Base-by-base conservation (phyloP, 35 echinoderm and acorn worm species). In the Hemicentrotus pulcherrimus region DNA sequence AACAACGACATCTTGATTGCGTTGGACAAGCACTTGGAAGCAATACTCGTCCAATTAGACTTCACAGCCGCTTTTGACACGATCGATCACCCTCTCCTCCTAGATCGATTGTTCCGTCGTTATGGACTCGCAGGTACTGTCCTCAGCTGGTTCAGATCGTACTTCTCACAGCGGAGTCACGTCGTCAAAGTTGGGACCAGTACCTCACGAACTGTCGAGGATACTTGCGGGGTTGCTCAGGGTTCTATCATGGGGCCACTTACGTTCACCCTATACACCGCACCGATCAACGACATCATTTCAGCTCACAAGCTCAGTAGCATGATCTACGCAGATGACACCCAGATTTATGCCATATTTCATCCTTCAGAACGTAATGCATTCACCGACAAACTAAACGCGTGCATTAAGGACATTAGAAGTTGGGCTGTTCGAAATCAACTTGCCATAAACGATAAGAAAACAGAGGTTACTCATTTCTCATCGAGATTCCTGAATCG, bases 281-380 rank as follows among this genome's bases (percentile, higher is more conserved):
- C 94, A 58, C 96, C 94, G 31, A 46, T 95, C 47, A 47, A 97
- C 13, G 85, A 97, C 52, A 95, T 97, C 14, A 97, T 97, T 12
- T 19, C 46, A 6, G 48, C 89, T 14, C 4, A 55, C 14, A 55
- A 55, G 9, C 8, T 55, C 9, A 14, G 14, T 10, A 48, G 30
- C 35, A 97, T 95, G 96, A 61, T 97, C 14, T 55, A 55, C 50
- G 0, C 0, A 55, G 50, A 55, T 55, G 50, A 55, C 14, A 55
- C 50, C 50, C 96, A 94, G 31, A 47, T 94, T 13, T 96, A 96
- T 88, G 46, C 31, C 31, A 35, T 89, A 2, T 89, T 89, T 13
- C 9, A 89, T 41, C 32, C 61, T 70, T 18, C 16, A 24, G 61
- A 70, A 28, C 31, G 45, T 13, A 35, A 89, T 13, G 32, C 28